A percentile compares a stretch with the other conserved stretches of the same genome.
These are phyloP conservation scores for Excalfactoria chinensis DNA, from an alignment of 2,113 vertebrate genomes.

Conservation along the genomic window DNA sequence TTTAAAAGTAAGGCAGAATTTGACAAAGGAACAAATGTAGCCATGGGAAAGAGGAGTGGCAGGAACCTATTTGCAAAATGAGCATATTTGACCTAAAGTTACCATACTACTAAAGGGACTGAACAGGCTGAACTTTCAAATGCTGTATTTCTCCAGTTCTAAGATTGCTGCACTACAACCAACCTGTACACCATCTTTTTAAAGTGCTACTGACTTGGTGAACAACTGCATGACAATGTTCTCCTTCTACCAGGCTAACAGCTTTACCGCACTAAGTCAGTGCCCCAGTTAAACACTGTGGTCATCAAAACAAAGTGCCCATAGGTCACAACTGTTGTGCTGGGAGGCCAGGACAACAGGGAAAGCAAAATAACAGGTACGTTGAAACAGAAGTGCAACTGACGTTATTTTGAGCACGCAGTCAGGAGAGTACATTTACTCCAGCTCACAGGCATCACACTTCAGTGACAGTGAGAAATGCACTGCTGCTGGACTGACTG, in stretches of 20 bases:
- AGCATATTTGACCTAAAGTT: not conserved
- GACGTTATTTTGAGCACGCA: not conserved
- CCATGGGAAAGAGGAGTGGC: rapidly evolving
- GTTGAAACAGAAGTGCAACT: not conserved
- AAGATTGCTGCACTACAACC: not conserved
- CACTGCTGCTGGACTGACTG: slow-evolving; percentile 67
- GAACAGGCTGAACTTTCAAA: not conserved
- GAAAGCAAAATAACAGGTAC: slow-evolving; percentile 3
- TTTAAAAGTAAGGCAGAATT: not conserved
- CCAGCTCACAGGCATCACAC: slow-evolving; percentile 42
- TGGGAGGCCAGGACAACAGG: not conserved
- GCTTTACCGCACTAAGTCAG: not conserved
- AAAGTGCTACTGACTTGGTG: not conserved
- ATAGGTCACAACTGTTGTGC: not conserved
- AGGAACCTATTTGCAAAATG: not conserved
- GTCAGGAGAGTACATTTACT: slow-evolving; percentile 56
- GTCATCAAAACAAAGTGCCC: not conserved
- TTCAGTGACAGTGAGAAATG: slow-evolving; percentile 49
- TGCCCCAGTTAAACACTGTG: not conserved
- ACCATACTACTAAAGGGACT: not conserved
- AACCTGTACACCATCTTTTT: not conserved
- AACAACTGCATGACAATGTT: not conserved
- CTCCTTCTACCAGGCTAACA: not conserved
- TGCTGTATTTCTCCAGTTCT: not conserved
- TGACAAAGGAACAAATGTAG: not conserved